phyloP scores from a whole-genome alignment of 2,113 vertebrate genomes.

The Bufo gargarizans region DNA sequence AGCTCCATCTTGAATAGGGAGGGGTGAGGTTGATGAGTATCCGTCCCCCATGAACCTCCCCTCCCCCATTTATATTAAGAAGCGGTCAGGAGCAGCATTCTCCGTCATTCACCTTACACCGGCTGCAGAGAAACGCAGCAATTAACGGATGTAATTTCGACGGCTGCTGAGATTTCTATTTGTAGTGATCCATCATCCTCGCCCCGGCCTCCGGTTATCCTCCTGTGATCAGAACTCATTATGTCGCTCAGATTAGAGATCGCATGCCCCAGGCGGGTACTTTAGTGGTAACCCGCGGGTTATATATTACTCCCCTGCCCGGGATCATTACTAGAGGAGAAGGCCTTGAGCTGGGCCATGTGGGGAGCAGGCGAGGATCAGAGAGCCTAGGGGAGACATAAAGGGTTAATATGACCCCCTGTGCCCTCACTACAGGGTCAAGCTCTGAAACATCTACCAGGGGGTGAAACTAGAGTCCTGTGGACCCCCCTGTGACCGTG shows the following conservation, averaged over 20 bases:
- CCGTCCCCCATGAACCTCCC: background rate
- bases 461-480: too few species aligned
- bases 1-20: background rate
- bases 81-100: background rate
- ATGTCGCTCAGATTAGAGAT: slow-evolving; percentile 28
- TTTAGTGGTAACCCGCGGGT: slow-evolving; percentile 5
- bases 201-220: background rate
- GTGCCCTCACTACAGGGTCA: too few species aligned
- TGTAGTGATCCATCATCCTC: background rate
- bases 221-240: slow-evolving; percentile 27
- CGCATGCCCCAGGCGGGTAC: background rate
- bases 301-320: slow-evolving; percentile 4
- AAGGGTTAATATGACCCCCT: background rate
- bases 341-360: background rate
- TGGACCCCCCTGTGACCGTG: too few species aligned
- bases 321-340: background rate
- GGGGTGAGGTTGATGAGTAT: background rate
- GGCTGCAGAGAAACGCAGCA: background rate
- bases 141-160: slow-evolving; percentile 9
- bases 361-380: background rate
- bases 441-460: too few species aligned
- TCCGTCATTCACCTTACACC: background rate
- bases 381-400: background rate
- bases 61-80: background rate
- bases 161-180: slow-evolving; percentile 31